Evolutionary conservation across 2,888 invertebrate genomes (phyloP).

Genomic region (Eudasyphora cyanicolor): DNA sequence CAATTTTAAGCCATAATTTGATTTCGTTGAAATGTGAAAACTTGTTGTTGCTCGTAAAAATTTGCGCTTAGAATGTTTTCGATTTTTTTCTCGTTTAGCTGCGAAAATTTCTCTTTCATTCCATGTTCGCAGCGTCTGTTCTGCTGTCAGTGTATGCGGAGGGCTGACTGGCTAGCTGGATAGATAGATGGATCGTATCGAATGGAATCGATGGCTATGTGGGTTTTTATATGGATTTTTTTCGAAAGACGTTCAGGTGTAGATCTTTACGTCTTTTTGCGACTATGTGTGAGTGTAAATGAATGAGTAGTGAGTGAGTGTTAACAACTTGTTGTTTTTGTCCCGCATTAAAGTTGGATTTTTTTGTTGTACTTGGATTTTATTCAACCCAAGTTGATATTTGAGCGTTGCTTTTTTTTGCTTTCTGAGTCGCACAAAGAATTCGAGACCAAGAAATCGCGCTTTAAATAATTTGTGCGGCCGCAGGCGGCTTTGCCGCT

Average conservation of each 20-base stretch:
- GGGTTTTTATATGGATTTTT: not conserved
- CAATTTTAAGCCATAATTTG: not conserved
- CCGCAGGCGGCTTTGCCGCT: not conserved
- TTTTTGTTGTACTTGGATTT: slow-evolving; percentile 2
- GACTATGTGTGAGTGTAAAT: not conserved
- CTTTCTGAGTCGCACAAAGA: slow-evolving; percentile 55
- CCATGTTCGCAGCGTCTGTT: not conserved
- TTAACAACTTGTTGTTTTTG: slow-evolving; percentile 6
- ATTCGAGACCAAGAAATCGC: slow-evolving; percentile 56
- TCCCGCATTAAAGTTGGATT: slow-evolving; percentile 17
- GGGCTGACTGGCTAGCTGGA: not conserved
- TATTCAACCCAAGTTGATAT: slow-evolving; percentile 42
- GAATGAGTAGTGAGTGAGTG: not conserved
- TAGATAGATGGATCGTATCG: no score
- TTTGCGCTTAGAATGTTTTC: slow-evolving; percentile 19
- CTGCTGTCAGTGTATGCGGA: not conserved
- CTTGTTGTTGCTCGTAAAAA: not conserved
- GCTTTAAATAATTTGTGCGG: slow-evolving; percentile 46
- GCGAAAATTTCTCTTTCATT: slow-evolving; percentile 24
- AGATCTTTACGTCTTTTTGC: no score
- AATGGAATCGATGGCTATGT: no score
- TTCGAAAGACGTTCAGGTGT: slow-evolving; percentile 21
- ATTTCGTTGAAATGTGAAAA: not conserved
- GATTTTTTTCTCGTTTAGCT: not conserved
- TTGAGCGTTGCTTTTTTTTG: slow-evolving; percentile 34